These are phyloP conservation scores for Palloptera scutellata DNA, from an alignment of 2,888 invertebrate species.

Conservation along the genomic window DNA sequence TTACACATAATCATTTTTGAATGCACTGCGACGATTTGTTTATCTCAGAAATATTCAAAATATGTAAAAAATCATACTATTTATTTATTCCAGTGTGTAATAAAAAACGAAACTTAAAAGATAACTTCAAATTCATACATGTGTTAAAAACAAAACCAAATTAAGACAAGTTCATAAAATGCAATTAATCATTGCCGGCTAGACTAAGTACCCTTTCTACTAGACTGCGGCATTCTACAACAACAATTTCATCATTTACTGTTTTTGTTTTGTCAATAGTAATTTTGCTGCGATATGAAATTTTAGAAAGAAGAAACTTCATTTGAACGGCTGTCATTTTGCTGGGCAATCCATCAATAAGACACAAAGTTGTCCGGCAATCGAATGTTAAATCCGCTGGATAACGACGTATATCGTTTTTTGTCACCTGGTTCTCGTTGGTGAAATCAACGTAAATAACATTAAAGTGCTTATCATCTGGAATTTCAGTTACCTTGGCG, in stretches of 20 bases:
- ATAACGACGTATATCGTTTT: slow-evolving; percentile 43
- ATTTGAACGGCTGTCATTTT: slow-evolving; percentile 25
- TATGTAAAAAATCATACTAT: no score
- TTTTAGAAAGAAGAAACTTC: slow-evolving; percentile 29
- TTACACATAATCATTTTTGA: no score
- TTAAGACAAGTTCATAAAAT: no score
- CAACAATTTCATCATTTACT: slow-evolving; percentile 19
- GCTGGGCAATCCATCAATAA: slow-evolving; percentile 42
- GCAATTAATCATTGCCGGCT: no score
- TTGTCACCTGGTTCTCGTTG: slow-evolving; percentile 41
- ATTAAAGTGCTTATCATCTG: slow-evolving; percentile 33
- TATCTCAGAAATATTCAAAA: no score
- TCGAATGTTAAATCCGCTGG: slow-evolving; percentile 41
- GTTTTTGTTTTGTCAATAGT: slow-evolving; percentile 34
- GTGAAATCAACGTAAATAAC: slow-evolving; percentile 48
- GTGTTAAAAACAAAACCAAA: no score
- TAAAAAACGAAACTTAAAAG: no score
- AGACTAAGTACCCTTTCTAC: neutral
- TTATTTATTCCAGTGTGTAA: no score
- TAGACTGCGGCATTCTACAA: slow-evolving; percentile 15
- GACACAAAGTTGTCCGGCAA: slow-evolving; percentile 44
- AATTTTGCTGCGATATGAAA: slow-evolving; percentile 21
- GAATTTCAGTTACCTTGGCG: slow-evolving; percentile 40
- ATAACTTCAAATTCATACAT: no score
- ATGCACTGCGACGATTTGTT: no score